phyloP scores from a whole-genome alignment of 2,888 invertebrate genomes.

The Melieria picta region DNA sequence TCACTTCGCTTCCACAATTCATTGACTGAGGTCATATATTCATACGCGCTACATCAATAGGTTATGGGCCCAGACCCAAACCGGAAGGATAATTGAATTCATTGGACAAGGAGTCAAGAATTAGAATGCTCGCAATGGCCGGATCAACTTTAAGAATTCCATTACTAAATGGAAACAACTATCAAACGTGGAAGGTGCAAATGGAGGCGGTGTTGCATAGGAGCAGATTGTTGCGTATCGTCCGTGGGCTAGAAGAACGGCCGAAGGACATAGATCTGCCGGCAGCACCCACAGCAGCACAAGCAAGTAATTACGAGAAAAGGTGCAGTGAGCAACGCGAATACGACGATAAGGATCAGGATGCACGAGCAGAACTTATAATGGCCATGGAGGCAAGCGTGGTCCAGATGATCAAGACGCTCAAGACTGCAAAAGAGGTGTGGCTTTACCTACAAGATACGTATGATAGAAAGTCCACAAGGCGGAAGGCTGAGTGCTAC shows the following conservation, averaged over 20 bases:
- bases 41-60: no score
- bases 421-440: slow-evolving; percentile 33
- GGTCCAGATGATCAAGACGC: slow-evolving; percentile 25
- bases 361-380: no score
- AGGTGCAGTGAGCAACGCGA: no score
- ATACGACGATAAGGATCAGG: no score
- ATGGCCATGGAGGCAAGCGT: no score
- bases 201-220: slow-evolving; percentile 32
- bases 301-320: no score
- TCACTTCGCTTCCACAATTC: no score
- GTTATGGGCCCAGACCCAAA: neutral
- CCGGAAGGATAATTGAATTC: neutral
- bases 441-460: slow-evolving; percentile 33
- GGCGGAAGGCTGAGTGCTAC: no score
- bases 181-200: slow-evolving; percentile 16
- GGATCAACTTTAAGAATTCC: slow-evolving; percentile 10
- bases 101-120: neutral
- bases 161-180: slow-evolving; percentile 14
- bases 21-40: no score
- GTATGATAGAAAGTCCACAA: slow-evolving; percentile 36
- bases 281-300: no score
- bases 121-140: neutral
- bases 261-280: no score
- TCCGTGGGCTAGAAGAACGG: slow-evolving; percentile 13
- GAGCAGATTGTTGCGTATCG: slow-evolving; percentile 17